Evolutionary conservation across 2,888 invertebrate species (phyloP).

Genomic region (Mesochorus sp.): DNA sequence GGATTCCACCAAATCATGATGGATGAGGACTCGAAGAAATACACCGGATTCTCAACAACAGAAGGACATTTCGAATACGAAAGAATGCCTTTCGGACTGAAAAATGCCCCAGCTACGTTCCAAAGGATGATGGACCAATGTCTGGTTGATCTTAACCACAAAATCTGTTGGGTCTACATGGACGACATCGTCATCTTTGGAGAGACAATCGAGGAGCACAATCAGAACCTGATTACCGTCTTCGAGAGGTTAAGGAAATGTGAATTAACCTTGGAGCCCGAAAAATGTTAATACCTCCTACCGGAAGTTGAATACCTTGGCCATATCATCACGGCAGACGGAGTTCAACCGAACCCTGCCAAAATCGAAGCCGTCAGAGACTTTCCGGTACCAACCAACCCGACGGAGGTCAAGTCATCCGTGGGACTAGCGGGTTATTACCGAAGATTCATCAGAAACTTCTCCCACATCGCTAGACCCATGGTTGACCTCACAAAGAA

Average conservation of each 20-base stretch:
- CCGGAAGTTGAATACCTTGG: slow-evolving; percentile 65
- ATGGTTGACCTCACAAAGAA: slow-evolving; percentile 66
- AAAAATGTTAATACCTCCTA: slow-evolving; percentile 64
- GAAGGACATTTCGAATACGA: slow-evolving; percentile 43
- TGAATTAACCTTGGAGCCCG: slow-evolving; percentile 43
- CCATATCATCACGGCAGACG: slow-evolving; percentile 62
- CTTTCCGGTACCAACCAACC: slow-evolving; percentile 65
- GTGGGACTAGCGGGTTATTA: slow-evolving; percentile 71
- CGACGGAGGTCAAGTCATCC: slow-evolving; percentile 68
- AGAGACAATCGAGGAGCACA: slow-evolving; percentile 17
- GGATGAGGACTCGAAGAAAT: slow-evolving; percentile 34
- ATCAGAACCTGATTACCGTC: slow-evolving; percentile 12
- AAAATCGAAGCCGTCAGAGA: slow-evolving; percentile 65
- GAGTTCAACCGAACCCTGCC: slow-evolving; percentile 61
- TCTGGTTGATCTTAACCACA: slow-evolving; percentile 1
- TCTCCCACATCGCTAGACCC: slow-evolving; percentile 63
- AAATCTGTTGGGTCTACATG: slow-evolving; percentile 36
- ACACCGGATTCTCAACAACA: slow-evolving; percentile 42
- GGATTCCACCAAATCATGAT: slow-evolving; percentile 46
- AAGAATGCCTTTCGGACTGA: slow-evolving; percentile 41
- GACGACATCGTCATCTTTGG: slow-evolving; percentile 47
- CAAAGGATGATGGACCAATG: slow-evolving; percentile 32
- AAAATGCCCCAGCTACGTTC: slow-evolving; percentile 45
- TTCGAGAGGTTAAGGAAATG: slow-evolving; percentile 22
- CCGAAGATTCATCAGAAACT: slow-evolving; percentile 67